Evolutionary conservation across 2,113 vertebrate species (phyloP).

Genomic region (Zootoca vivipara): DNA sequence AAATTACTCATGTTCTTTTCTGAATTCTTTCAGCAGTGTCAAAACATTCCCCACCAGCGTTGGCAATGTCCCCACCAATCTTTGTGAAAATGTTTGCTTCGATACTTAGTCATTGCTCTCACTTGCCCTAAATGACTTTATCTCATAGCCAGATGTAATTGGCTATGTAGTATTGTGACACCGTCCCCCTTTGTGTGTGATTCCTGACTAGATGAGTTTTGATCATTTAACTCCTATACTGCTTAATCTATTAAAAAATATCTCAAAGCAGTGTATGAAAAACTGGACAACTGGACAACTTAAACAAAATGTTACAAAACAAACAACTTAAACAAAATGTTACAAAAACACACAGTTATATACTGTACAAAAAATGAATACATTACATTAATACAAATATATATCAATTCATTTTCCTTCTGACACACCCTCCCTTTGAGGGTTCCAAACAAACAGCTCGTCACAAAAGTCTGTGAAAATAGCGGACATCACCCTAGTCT

Average conservation of each 20-base stretch:
- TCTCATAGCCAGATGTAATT: not conserved
- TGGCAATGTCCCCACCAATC: too few species aligned
- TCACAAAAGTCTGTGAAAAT: too few species aligned
- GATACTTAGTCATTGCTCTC: not conserved
- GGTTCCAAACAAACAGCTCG: too few species aligned
- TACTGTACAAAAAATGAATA: not conserved
- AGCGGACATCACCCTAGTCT: too few species aligned
- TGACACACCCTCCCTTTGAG: too few species aligned
- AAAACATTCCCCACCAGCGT: constrained; percentile 33
- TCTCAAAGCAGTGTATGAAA: too few species aligned
- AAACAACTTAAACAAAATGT: not conserved
- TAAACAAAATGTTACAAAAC: not conserved
- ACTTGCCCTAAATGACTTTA: not conserved
- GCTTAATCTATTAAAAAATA: too few species aligned
- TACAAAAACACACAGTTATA: not conserved
- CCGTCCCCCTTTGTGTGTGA: not conserved
- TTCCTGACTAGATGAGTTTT: too few species aligned
- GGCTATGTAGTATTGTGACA: not conserved
- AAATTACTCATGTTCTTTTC: not conserved
- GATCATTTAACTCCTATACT: too few species aligned
- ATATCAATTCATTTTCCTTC: too few species aligned
- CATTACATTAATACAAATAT: not conserved
- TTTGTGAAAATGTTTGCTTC: not conserved
- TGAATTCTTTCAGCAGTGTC: not conserved
- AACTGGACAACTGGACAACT: too few species aligned